Evolutionary conservation across 2,888 invertebrate species (phyloP), one percentile per base, ranked within the genome.

Genomic region (Synergus japonicus): DNA sequence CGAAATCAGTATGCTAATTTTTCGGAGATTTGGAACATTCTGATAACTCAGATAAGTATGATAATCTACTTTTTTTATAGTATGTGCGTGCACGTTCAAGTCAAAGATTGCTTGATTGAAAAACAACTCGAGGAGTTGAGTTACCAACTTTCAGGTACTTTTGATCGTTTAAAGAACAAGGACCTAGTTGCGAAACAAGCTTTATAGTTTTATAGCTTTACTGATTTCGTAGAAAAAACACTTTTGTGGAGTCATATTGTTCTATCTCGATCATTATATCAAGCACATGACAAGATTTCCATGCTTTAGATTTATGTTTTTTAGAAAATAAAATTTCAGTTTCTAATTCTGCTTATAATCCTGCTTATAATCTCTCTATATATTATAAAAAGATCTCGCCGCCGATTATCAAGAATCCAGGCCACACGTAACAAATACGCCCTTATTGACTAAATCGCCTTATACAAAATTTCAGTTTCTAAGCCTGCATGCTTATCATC

Each of bases 1-100:
- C 73, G 37, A 54, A 73, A 73, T 73, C 54, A 73, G 73, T 37
- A 73, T 37, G 69, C 29, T 73, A 73, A 73, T 73, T 73, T 54
- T 37, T 1, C 29, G 8, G 10, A 44, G 22, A 69, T 69, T 69
- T 12, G 67, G 18, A 5, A 29, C 37, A 49, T 49, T 73, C 69
- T 73, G 69, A 73, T 73, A 73, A 73, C 49, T n/a, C 13, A 73
- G 49, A 73, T 73, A 49, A 29, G 49, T 73, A 73, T 67, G 46
- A 67, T 67, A 67, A 67, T 67, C 69, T 29, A 73, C 49, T 73
- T 43, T 67, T 67, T 73, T 73, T 54, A 73, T 49, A 9, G 69
- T 46, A 49, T 46, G 49, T 49, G 29, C 69, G 67, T 46, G 44
- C 44, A 49, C 69, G 69, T 73, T 73, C 49, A 49, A 54, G 29